These are phyloP conservation scores for Archivesica marissinica DNA, from an alignment of 1,140 invertebrate species.

Conservation along the genomic window DNA sequence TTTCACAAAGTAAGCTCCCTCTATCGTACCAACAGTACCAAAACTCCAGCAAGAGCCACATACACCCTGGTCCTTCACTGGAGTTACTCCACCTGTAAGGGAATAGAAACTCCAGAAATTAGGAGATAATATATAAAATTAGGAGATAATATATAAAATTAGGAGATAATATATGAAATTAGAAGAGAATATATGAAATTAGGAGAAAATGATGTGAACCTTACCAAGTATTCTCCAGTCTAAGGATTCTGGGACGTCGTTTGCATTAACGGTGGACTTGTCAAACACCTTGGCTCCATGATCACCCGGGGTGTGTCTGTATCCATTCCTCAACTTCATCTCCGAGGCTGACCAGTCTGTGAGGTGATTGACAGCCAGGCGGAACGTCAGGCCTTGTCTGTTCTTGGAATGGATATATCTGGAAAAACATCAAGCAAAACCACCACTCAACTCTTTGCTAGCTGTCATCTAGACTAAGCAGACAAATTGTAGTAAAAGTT, in stretches of 20 bases:
- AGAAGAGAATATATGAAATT: no score
- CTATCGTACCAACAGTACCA: conserved; percentile 95
- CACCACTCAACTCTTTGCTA: no score
- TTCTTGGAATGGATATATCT: conserved; percentile 95
- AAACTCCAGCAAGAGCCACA: conserved; percentile 99
- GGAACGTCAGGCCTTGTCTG: conserved; percentile 90
- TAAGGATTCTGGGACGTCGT: conserved; percentile 82
- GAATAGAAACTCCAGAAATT: no score
- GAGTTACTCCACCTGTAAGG: conserved; percentile 90
- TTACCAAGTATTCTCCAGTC: conserved; percentile 94
- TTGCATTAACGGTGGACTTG: conserved; percentile 74
- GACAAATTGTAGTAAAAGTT: no score
- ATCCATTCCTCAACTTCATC: conserved; percentile 91
- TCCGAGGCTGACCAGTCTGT: conserved; percentile 93
- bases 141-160: no score
- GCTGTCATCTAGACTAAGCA: no score
- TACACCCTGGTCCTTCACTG: conserved; percentile 97
- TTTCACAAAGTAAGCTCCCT: conserved; percentile 93
- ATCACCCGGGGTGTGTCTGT: conserved; percentile 87
- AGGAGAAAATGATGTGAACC: no score
- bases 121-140: no score
- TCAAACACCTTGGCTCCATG: conserved; percentile 90
- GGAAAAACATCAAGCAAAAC: background rate
- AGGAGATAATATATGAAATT: no score
- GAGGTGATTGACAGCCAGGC: conserved; percentile 93